A percentile compares a stretch with the other conserved stretches of the same genome.
phyloP scores from a whole-genome alignment of 2,888 invertebrate species.

The Rhabditoides inermis region DNA sequence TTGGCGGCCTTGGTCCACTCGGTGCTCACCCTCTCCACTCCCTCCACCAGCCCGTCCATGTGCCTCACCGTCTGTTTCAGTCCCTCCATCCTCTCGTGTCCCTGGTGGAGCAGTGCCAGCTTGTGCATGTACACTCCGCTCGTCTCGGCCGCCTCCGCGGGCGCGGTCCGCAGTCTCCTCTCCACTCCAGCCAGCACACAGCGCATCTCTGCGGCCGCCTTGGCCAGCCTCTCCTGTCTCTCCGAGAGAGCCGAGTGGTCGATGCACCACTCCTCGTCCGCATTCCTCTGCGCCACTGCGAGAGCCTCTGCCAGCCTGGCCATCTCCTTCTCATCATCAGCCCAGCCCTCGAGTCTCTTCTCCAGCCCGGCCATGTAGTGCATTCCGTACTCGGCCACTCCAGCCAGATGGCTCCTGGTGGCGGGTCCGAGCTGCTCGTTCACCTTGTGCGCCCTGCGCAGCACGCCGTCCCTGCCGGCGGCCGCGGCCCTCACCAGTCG shows the following conservation, averaged over 20 bases:
- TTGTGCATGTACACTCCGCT: too few relatives aligned
- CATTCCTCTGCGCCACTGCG: neutral
- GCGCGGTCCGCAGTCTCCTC: too few relatives aligned
- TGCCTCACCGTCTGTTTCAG: neutral
- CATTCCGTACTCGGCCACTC: constrained; percentile 35
- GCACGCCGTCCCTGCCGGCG: constrained; percentile 19
- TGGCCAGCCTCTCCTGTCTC: too few relatives aligned
- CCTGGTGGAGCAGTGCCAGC: constrained; percentile 13
- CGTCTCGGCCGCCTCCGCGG: too few relatives aligned
- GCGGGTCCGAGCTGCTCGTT: constrained; percentile 26
- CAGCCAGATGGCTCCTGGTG: constrained; percentile 26
- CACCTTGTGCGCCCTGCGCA: constrained; percentile 16
- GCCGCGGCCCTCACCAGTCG: constrained; percentile 4
- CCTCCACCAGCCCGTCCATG: neutral
- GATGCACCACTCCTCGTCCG: too few relatives aligned
- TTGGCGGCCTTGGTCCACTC: too few relatives aligned
- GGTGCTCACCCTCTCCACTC: too few relatives aligned
- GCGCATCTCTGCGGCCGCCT: too few relatives aligned
- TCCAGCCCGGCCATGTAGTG: constrained; percentile 14
- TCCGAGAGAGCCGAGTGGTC: too few relatives aligned
- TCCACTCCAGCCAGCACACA: too few relatives aligned
- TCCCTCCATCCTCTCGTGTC: constrained; percentile 11
- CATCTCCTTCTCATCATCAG: neutral
- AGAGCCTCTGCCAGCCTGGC: neutral
- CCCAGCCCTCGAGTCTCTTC: neutral